phyloP scores from a whole-genome alignment of 2,888 invertebrate species.

The Caenorhabditis sp. region DNA sequence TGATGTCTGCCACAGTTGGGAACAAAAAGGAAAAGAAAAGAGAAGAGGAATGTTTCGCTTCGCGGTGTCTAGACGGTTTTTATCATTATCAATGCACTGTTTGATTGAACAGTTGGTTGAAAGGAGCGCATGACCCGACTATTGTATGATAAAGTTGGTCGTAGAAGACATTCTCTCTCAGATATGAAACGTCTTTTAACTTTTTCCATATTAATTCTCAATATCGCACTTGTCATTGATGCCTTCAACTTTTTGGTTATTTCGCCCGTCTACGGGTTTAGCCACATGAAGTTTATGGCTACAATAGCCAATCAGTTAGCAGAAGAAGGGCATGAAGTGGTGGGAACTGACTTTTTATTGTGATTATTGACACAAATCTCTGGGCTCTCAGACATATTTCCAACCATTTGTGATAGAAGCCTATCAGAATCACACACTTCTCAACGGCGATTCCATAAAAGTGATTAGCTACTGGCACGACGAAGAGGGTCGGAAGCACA shows the following conservation, averaged over 20 bases:
- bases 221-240: background rate
- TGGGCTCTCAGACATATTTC: constrained; percentile 22
- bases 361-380: background rate
- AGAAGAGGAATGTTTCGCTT: no score
- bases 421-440: constrained; percentile 23
- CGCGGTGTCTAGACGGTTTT: no score
- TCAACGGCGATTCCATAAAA: constrained; percentile 22
- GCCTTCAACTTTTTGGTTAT: constrained; percentile 54
- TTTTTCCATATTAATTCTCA: background rate
- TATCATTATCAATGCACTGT: no score
- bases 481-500: constrained; percentile 22
- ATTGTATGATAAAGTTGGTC: no score
- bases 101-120: no score
- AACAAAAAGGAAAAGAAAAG: no score
- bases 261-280: constrained; percentile 46
- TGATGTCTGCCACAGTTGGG: no score
- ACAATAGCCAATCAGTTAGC: constrained; percentile 51
- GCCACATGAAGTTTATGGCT: constrained; percentile 57
- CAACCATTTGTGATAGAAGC: constrained; percentile 49
- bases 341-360: no score
- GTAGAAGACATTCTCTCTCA: no score
- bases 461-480: constrained; percentile 39
- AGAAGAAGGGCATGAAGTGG: constrained; percentile 58
- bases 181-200: background rate
- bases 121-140: no score